These are phyloP conservation scores for Drosophila peninsularis DNA, from an alignment of 2,888 invertebrate genomes.

Conservation along the genomic window DNA sequence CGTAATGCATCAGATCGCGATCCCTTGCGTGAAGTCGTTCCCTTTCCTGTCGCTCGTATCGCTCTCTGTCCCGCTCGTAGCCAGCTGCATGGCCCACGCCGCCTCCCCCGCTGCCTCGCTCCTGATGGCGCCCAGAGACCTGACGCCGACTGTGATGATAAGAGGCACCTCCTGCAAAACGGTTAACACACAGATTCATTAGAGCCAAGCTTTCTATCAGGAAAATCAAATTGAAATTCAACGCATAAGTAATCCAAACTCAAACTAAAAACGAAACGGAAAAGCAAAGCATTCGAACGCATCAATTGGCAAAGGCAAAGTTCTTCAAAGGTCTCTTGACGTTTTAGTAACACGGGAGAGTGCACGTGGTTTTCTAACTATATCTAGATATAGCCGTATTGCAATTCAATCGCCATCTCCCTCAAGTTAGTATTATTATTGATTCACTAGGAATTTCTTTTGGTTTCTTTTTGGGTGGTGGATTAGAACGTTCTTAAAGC, in stretches of 20 bases:
- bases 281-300: constrained; percentile 76
- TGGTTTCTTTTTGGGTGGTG: background rate
- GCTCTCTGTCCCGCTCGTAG: constrained; percentile 79
- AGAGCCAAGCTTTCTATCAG: constrained; percentile 7
- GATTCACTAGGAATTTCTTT: constrained; percentile 7
- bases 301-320: constrained; percentile 46
- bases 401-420: constrained; percentile 17
- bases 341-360: constrained; percentile 54
- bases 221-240: constrained; percentile 26
- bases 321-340: constrained; percentile 26
- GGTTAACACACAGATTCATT: constrained; percentile 38
- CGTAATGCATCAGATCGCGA: constrained; percentile 84
- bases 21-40: constrained; percentile 84
- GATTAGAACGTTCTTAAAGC: constrained; percentile 17
- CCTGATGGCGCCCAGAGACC: constrained; percentile 81
- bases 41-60: constrained; percentile 78
- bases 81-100: constrained; percentile 75
- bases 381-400: constrained; percentile 10
- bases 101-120: constrained; percentile 72
- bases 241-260: constrained; percentile 50
- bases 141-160: constrained; percentile 84
- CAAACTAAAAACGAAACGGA: constrained; percentile 45
- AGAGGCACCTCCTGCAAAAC: constrained; percentile 83
- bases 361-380: constrained; percentile 47
- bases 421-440: constrained; percentile 29